These are phyloP conservation scores for Paragorgia papillata DNA, from an alignment of 92 coral and sea anemone genomes.

Conservation along the genomic window DNA sequence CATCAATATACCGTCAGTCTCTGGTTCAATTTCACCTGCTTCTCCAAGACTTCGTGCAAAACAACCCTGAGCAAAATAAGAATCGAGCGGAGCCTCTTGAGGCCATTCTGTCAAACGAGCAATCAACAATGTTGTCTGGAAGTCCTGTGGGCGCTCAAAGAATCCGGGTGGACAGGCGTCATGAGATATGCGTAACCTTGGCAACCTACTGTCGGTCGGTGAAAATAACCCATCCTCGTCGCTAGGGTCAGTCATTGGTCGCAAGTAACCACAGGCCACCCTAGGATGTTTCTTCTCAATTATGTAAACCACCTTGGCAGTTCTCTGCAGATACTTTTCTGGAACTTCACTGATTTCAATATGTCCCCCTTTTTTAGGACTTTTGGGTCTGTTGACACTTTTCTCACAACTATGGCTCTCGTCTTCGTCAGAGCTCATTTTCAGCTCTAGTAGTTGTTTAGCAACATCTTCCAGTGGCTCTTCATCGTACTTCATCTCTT, in stretches of 20 bases:
- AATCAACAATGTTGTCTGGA: constrained; percentile 72
- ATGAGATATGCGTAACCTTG: constrained; percentile 85
- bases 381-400: neutral
- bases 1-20: constrained; percentile 86
- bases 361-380: constrained; percentile 1
- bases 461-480: constrained; percentile 22
- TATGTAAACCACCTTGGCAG: constrained; percentile 84
- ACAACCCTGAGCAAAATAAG: constrained; percentile 74
- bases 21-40: constrained; percentile 99
- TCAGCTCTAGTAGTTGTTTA: neutral
- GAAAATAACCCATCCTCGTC: constrained; percentile 77
- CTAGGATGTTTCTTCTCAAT: constrained; percentile 91
- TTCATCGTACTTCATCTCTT: constrained; percentile 64
- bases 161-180: constrained; percentile 78
- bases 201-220: constrained; percentile 88
- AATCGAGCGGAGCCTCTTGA: constrained; percentile 76
- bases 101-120: constrained; percentile 93
- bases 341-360: constrained; percentile 67
- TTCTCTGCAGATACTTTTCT: constrained; percentile 84
- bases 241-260: constrained; percentile 70
- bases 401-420: neutral
- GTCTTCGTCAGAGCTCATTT: constrained; percentile 35
- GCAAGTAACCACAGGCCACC: constrained; percentile 81
- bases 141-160: constrained; percentile 91
- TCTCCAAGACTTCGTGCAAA: constrained; percentile 95